phyloP scores from a whole-genome alignment of 2,888 invertebrate species.

The Baronia brevicornis region DNA sequence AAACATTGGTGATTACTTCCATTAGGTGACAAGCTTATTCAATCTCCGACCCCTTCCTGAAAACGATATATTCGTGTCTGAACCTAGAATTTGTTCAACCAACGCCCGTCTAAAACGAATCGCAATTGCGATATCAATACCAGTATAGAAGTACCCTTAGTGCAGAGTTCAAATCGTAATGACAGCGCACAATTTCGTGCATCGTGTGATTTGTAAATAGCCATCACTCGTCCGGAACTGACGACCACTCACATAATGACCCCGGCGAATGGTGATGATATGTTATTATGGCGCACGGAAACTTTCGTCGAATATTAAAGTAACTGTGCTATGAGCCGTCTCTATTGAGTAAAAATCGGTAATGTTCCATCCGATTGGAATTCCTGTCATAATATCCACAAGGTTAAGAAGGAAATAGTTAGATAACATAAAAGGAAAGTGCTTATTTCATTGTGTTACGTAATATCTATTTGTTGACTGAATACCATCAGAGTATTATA shows the following conservation, averaged over 20 bases:
- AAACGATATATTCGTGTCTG: too few species aligned
- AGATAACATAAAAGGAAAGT: slow-evolving; percentile 57
- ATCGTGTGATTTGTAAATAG: slow-evolving; percentile 37
- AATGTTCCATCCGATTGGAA: slow-evolving; percentile 30
- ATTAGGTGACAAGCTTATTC: too few species aligned
- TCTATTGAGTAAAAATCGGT: too few species aligned
- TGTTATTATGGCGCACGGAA: slow-evolving; percentile 27
- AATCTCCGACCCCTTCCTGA: too few species aligned
- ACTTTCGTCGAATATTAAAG: slow-evolving; percentile 26
- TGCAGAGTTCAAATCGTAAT: slow-evolving; percentile 30
- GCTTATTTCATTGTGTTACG: slow-evolving; percentile 48
- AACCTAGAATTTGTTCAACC: too few species aligned
- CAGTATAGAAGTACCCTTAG: too few species aligned
- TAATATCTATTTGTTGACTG: slow-evolving; percentile 38
- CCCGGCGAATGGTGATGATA: slow-evolving; percentile 36
- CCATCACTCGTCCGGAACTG: slow-evolving; percentile 34
- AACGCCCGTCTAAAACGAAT: too few species aligned
- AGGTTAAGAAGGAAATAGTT: slow-evolving; percentile 45
- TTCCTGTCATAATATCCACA: slow-evolving; percentile 40
- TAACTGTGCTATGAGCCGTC: too few species aligned
- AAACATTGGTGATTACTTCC: too few species aligned
- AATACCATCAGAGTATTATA: slow-evolving; percentile 41
- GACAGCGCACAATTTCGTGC: slow-evolving; percentile 35
- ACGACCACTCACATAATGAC: slow-evolving; percentile 49
- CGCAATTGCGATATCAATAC: too few species aligned